Evolutionary conservation across 2,888 invertebrate species (phyloP).

Genomic region (Pterobdella sp.): DNA sequence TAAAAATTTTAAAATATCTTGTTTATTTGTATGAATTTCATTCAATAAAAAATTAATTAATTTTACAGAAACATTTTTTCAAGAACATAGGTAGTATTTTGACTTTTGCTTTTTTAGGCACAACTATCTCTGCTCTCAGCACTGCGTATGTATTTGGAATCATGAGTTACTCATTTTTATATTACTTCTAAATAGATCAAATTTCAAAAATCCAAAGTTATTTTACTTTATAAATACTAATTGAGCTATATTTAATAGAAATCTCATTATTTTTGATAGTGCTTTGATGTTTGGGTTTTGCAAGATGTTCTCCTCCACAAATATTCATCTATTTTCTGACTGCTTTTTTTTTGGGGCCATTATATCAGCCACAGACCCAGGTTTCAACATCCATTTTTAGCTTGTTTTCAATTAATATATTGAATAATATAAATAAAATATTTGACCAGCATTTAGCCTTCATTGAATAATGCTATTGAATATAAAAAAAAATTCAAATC

Average conservation of each 20-base stretch:
- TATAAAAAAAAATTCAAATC: too few relatives aligned
- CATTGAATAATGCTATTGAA: too few relatives aligned
- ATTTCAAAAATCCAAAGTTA: background rate
- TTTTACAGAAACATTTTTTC: slow-evolving; percentile 83
- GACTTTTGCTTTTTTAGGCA: slow-evolving; percentile 87
- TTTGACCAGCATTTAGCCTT: too few relatives aligned
- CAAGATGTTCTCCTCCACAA: slow-evolving; percentile 16
- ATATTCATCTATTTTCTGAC: slow-evolving; percentile 63
- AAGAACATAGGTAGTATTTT: slow-evolving; percentile 89
- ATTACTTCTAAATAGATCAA: background rate
- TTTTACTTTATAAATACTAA: background rate
- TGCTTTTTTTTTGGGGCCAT: slow-evolving; percentile 88
- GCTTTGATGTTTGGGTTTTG: slow-evolving; percentile 32
- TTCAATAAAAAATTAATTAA: background rate
- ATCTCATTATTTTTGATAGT: too few relatives aligned
- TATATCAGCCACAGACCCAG: slow-evolving; percentile 95
- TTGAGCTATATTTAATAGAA: background rate
- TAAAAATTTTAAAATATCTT: background rate
- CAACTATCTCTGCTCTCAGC: slow-evolving; percentile 80
- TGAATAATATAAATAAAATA: background rate
- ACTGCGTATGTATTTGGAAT: slow-evolving; percentile 62
- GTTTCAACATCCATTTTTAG: slow-evolving; percentile 17
- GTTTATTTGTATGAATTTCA: background rate
- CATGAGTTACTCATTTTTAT: background rate
- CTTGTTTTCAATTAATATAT: background rate